Percentiles rank a stretch among this genome's conserved stretches.
phyloP scores from a whole-genome alignment of 2,797 vertebrate genomes.

The Eremophila alpestris region DNA sequence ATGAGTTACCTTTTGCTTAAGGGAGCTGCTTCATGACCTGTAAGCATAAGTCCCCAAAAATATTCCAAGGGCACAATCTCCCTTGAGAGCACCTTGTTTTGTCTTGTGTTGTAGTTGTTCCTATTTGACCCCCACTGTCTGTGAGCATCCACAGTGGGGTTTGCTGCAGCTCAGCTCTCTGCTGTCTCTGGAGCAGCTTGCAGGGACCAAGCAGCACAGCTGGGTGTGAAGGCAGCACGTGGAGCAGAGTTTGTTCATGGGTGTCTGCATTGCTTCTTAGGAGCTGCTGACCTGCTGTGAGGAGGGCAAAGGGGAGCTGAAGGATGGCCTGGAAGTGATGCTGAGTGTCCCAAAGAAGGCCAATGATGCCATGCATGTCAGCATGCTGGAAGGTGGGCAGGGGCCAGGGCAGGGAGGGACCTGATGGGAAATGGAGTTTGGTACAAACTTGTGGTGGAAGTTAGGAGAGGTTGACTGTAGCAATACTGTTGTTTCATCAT shows the following conservation, averaged over 20 bases:
- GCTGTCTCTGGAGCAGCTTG: background rate
- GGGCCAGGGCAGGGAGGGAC: background rate
- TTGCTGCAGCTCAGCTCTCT: background rate
- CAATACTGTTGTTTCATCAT: background rate
- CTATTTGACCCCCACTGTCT: background rate
- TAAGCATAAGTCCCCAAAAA: background rate
- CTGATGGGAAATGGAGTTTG: background rate
- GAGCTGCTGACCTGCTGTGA: conserved; percentile 96
- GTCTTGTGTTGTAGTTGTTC: background rate
- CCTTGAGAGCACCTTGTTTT: background rate
- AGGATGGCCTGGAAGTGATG: conserved; percentile 98
- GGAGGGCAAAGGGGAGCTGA: conserved; percentile 97
- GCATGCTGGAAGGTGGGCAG: conserved; percentile 92
- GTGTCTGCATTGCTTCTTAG: conserved; percentile 67
- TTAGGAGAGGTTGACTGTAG: background rate
- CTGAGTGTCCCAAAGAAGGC: conserved; percentile 96
- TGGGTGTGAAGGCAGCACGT: background rate
- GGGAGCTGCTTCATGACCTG: background rate
- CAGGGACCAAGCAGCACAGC: too few relatives aligned
- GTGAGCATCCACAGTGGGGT: background rate
- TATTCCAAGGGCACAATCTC: background rate
- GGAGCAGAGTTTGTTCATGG: background rate
- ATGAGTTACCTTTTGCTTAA: background rate
- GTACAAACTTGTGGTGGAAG: background rate
- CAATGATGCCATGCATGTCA: conserved; percentile 97